phyloP scores from a whole-genome alignment of 2,797 vertebrate genomes.

The Myripristis jacobus region DNA sequence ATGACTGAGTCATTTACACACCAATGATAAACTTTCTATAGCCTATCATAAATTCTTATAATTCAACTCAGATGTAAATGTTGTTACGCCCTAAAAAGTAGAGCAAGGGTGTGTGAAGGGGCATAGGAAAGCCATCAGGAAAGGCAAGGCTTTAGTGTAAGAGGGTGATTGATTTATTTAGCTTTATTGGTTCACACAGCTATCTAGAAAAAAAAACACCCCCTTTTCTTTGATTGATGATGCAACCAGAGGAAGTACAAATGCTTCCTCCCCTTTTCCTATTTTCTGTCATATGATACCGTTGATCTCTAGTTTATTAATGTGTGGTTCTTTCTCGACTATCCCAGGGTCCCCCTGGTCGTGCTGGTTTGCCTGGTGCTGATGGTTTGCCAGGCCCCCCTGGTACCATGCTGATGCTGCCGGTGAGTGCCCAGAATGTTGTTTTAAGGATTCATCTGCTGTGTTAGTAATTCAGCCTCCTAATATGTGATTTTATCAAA shows the following conservation, averaged over 20 bases:
- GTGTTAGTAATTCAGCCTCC: background rate
- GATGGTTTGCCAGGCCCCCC: constrained; percentile 97
- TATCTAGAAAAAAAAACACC: background rate
- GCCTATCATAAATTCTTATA: background rate
- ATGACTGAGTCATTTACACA: no score
- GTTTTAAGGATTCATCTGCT: background rate
- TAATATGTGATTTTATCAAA: background rate
- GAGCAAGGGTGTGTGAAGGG: background rate
- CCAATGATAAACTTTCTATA: background rate
- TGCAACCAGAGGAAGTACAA: background rate
- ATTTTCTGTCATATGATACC: background rate
- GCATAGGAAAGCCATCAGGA: constrained; percentile 3
- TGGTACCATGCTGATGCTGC: constrained; percentile 98
- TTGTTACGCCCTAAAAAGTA: background rate
- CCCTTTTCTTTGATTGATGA: background rate
- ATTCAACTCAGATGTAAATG: background rate
- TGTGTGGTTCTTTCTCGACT: background rate
- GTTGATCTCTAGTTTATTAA: background rate
- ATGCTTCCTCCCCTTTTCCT: no score
- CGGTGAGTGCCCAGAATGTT: constrained; percentile 83
- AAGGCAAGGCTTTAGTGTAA: no score
- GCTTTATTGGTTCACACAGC: background rate
- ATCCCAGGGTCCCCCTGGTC: constrained; percentile 91
- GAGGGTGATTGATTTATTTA: background rate
- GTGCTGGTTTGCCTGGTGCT: constrained; percentile 93